Conservation (phyloP, 2,797 vertebrate species). For the Acrocephalus scirpaceus region DNA sequence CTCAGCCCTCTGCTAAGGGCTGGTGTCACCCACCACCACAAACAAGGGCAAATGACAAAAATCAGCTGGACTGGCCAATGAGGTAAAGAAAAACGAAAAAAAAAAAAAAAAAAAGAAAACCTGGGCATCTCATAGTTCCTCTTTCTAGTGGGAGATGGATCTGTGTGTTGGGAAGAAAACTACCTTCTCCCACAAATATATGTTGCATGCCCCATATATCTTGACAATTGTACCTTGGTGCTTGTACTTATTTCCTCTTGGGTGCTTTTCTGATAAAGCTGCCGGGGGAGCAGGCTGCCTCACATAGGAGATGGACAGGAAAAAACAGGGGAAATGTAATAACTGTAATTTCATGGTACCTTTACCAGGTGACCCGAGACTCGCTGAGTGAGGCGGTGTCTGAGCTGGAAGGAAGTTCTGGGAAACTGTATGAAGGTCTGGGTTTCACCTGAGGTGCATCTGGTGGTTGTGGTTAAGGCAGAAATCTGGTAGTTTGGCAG, state of each 20-base stretch:
- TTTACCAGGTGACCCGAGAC: neutral
- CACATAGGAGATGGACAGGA: neutral
- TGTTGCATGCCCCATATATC: neutral
- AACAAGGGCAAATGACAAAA: neutral
- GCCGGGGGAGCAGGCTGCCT: neutral
- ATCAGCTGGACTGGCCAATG: fast-evolving
- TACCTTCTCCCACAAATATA: neutral
- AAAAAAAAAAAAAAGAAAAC: neutral
- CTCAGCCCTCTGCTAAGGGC: neutral
- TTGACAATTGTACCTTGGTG: neutral
- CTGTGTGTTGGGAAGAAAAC: neutral
- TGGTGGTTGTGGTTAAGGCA: conserved; percentile 28
- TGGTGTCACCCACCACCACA: neutral
- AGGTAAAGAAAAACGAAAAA: neutral
- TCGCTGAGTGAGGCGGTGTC: neutral
- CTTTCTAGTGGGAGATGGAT: neutral
- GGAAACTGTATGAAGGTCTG: neutral
- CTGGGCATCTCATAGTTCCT: fast-evolving
- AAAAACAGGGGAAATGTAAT: neutral
- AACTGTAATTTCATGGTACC: neutral
- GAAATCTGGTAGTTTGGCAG: conserved; percentile 14
- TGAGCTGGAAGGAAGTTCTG: conserved; percentile 25
- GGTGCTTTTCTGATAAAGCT: neutral
- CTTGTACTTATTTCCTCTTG: neutral
- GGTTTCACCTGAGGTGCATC: neutral